Conservation (phyloP, 2,888 invertebrate genomes). For the Stictocephala bisonia region DNA sequence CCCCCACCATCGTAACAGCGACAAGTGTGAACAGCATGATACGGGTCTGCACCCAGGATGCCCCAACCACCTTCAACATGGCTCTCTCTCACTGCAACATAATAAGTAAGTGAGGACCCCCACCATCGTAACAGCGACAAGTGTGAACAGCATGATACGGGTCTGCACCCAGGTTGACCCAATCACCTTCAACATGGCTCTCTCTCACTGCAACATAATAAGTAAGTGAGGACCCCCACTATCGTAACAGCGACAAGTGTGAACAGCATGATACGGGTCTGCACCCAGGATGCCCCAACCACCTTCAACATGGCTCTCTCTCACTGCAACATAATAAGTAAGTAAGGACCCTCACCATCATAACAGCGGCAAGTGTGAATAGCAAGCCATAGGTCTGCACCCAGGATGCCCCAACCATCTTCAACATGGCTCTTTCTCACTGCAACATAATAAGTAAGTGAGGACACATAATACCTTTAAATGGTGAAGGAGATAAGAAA, state of each 20-base stretch:
- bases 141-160: conserved; percentile 77
- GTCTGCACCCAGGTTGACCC: conserved; percentile 84
- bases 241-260: conserved; percentile 76
- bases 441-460: conserved; percentile 24
- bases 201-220: conserved; percentile 42
- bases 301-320: conserved; percentile 74
- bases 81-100: conserved; percentile 47
- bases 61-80: conserved; percentile 83
- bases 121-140: conserved; percentile 74
- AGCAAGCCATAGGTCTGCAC: conserved; percentile 80
- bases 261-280: conserved; percentile 79
- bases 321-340: conserved; percentile 42
- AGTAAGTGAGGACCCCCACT: conserved; percentile 72
- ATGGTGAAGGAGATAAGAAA: too few species aligned
- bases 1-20: conserved; percentile 75
- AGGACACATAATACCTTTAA: too few species aligned
- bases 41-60: conserved; percentile 81
- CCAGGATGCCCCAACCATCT: conserved; percentile 84
- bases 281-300: conserved; percentile 82
- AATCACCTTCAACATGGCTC: conserved; percentile 77
- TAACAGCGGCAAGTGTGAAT: conserved; percentile 76
- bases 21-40: conserved; percentile 78
- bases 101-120: conserved; percentile 70
- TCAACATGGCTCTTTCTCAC: conserved; percentile 68
- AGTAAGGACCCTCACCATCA: conserved; percentile 75